Conservation (phyloP, 1,140 invertebrate species). For the Nasonia vitripennis region DNA sequence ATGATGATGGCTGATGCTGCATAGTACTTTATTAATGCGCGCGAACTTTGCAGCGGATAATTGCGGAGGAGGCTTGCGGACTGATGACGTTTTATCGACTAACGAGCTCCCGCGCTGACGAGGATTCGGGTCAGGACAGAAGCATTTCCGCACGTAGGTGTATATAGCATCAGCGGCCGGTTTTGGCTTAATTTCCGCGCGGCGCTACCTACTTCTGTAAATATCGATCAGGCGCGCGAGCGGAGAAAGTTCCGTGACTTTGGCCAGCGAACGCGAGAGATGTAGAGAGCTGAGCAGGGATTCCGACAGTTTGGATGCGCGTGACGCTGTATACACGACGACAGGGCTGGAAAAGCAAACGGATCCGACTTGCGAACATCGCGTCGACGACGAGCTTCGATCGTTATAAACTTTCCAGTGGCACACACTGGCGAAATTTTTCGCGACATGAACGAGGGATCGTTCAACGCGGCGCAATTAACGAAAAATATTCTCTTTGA, state of each 20-base stretch:
- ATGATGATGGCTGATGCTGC: background rate
- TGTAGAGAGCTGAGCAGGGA: too few relatives aligned
- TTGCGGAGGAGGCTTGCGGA: background rate
- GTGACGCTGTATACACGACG: too few relatives aligned
- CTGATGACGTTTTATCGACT: slow-evolving; percentile 6
- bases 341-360: too few relatives aligned
- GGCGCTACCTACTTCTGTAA: too few relatives aligned
- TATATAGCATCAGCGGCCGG: background rate
- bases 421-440: too few relatives aligned
- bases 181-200: background rate
- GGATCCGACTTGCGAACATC: too few relatives aligned
- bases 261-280: too few relatives aligned
- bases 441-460: too few relatives aligned
- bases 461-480: too few relatives aligned
- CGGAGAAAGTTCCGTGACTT: too few relatives aligned
- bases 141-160: background rate
- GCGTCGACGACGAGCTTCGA: background rate
- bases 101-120: background rate
- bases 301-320: background rate
- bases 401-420: background rate
- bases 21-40: slow-evolving; percentile 17
- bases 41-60: background rate
- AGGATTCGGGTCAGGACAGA: background rate
- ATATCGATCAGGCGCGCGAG: background rate
- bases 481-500: too few relatives aligned